phyloP scores from a whole-genome alignment of 2,888 invertebrate genomes.

The Chymomyza amoena region DNA sequence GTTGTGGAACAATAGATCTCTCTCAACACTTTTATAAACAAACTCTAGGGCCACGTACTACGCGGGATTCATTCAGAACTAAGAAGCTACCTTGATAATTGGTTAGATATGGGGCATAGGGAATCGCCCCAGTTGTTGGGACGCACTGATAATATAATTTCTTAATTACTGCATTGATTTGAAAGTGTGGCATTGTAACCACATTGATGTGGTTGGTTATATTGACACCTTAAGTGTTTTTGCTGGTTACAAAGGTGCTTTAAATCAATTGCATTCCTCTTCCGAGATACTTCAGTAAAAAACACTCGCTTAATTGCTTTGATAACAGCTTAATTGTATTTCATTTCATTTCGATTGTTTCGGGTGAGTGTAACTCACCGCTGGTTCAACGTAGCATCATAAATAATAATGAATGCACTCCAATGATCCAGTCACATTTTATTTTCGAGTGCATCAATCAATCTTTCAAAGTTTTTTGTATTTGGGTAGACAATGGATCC shows the following conservation, averaged over 20 bases:
- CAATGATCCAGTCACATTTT: not conserved
- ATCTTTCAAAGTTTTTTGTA: not conserved
- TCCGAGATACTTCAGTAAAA: not conserved
- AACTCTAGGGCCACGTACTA: not conserved
- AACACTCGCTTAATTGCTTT: not conserved
- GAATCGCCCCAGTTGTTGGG: too few relatives aligned
- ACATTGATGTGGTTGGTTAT: not conserved
- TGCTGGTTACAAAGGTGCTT: not conserved
- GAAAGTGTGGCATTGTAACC: not conserved
- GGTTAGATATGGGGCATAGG: too few relatives aligned
- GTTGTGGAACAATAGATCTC: not conserved
- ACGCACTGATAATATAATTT: not conserved
- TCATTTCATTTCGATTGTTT: not conserved
- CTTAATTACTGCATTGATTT: not conserved
- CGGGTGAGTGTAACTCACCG: not conserved
- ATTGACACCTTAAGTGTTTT: not conserved
- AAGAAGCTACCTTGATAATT: not conserved
- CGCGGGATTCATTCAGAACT: not conserved
- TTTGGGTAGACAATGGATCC: not conserved
- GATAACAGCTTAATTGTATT: not conserved
- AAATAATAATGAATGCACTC: not conserved
- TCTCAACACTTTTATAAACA: not conserved
- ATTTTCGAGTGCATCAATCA: not conserved
- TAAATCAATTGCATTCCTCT: not conserved
- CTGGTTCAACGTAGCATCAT: not conserved